These are phyloP conservation scores for Coelopa frigida DNA, from an alignment of 1,140 invertebrate genomes.

Conservation along the genomic window DNA sequence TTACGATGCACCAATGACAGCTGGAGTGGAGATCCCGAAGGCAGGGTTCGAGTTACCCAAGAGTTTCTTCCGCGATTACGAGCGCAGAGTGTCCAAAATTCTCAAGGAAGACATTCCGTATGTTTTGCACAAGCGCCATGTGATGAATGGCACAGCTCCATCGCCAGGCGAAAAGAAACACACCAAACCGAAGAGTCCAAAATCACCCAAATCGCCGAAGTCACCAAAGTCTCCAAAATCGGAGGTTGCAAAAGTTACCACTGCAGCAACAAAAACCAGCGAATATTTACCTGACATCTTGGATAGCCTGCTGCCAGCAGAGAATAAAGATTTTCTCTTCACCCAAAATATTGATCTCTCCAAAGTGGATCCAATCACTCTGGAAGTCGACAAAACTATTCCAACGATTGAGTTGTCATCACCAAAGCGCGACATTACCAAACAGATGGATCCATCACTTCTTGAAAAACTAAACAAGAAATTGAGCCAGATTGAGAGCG, in stretches of 20 bases:
- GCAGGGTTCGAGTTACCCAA: constrained; percentile 52
- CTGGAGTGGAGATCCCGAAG: constrained; percentile 45
- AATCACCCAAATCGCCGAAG: constrained; percentile 51
- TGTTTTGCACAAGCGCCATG: constrained; percentile 70
- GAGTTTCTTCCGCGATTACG: constrained; percentile 54
- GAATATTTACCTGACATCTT: constrained; percentile 42
- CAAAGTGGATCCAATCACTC: constrained; percentile 59
- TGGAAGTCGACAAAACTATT: constrained; percentile 58
- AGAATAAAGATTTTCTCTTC: constrained; percentile 54
- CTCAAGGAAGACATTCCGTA: constrained; percentile 65
- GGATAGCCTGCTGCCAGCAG: constrained; percentile 36
- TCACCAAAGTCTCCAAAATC: constrained; percentile 52
- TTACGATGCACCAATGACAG: constrained; percentile 32
- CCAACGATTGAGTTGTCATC: constrained; percentile 55
- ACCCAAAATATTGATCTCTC: constrained; percentile 65
- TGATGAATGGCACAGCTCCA: constrained; percentile 72
- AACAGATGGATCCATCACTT: constrained; percentile 55
- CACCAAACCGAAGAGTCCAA: constrained; percentile 55
- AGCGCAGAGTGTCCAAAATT: constrained; percentile 43
- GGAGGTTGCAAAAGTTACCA: constrained; percentile 51
- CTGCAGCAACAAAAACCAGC: constrained; percentile 10
- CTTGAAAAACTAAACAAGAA: constrained; percentile 63
- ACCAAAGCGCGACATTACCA: constrained; percentile 59
- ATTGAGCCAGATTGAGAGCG: constrained; percentile 62
- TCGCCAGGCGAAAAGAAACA: constrained; percentile 49